phyloP scores from a whole-genome alignment of 2,888 invertebrate species.

The Archips xylosteana region DNA sequence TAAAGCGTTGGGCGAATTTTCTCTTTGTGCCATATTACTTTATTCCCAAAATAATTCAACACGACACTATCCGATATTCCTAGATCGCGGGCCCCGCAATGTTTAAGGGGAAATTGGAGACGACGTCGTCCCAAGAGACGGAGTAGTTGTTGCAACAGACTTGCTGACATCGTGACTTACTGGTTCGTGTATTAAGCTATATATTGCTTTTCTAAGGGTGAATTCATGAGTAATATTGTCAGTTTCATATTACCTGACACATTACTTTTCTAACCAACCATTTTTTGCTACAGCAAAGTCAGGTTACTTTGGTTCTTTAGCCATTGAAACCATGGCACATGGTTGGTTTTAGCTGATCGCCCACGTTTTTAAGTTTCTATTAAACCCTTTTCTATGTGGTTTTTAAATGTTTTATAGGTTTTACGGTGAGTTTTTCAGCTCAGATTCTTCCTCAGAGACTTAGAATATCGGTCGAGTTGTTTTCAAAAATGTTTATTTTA shows the following conservation, averaged over 20 bases:
- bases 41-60: conserved; percentile 1
- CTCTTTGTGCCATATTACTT: background rate
- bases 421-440: background rate
- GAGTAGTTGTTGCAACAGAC: conserved; percentile 20
- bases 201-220: conserved; percentile 22
- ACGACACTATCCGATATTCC: conserved; percentile 42
- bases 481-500: background rate
- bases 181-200: conserved; percentile 36
- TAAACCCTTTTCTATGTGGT: no score
- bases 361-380: no score
- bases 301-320: background rate
- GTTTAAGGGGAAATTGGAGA: conserved; percentile 61
- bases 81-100: conserved; percentile 49
- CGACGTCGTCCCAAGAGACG: conserved; percentile 46
- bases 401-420: no score
- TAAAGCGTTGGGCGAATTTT: background rate
- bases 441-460: background rate
- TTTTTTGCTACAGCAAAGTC: no score
- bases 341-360: no score
- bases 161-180: conserved; percentile 44
- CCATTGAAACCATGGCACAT: no score
- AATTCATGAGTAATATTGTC: background rate
- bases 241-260: background rate
- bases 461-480: background rate
- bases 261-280: background rate